A percentile compares a stretch with the other conserved stretches of the same genome.
These are phyloP conservation scores for Lamellibrachia columna DNA, from an alignment of 2,888 invertebrate species.

Conservation along the genomic window DNA sequence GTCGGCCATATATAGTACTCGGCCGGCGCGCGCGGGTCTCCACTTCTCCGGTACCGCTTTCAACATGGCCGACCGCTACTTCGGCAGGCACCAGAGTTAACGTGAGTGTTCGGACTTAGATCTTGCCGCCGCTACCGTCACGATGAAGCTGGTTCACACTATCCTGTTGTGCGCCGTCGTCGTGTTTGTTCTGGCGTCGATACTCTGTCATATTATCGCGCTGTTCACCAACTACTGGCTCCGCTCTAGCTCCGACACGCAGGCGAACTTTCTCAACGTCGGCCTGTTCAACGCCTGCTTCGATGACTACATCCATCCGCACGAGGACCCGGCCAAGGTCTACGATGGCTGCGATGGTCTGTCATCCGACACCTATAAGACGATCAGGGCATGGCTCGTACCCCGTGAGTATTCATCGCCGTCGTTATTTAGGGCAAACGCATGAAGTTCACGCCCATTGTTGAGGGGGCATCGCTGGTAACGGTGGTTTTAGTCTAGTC, in stretches of 20 bases:
- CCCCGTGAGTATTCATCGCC: constrained; percentile 39
- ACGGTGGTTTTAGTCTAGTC: neutral
- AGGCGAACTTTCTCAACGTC: constrained; percentile 43
- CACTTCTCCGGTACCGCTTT: neutral
- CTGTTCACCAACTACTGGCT: constrained; percentile 37
- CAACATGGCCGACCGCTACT: neutral
- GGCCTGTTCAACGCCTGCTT: constrained; percentile 46
- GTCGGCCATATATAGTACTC: constrained; percentile 16
- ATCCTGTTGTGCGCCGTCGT: constrained; percentile 30
- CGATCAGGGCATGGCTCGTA: constrained; percentile 44
- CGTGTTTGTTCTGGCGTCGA: constrained; percentile 30
- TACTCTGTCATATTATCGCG: constrained; percentile 37
- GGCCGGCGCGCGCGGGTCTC: neutral
- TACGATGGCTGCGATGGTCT: constrained; percentile 44
- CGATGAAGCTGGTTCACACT: constrained; percentile 33
- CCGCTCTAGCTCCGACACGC: constrained; percentile 30
- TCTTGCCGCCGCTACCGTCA: neutral
- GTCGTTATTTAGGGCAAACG: neutral
- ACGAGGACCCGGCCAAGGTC: constrained; percentile 35
- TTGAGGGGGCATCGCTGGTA: neutral
- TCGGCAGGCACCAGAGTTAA: neutral
- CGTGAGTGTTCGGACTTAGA: neutral
- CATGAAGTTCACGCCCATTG: neutral
- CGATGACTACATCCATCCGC: constrained; percentile 41
- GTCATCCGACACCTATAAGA: constrained; percentile 39